Evolutionary conservation across 2,113 vertebrate species (phyloP).

Genomic region (Pycnonotus jocosus): DNA sequence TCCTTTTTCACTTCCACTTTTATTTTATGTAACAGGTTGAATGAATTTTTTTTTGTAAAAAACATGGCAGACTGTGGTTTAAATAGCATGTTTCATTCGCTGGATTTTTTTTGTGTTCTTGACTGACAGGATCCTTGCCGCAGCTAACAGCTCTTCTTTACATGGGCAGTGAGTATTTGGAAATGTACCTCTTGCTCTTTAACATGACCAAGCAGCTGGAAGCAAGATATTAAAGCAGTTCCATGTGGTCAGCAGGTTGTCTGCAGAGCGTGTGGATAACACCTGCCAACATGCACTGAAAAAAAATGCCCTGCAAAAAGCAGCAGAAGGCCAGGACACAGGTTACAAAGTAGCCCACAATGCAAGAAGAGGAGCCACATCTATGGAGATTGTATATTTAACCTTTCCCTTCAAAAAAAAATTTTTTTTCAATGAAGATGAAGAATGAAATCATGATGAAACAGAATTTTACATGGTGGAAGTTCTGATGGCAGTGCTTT

Average conservation of each 20-base stretch:
- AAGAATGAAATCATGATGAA: background rate
- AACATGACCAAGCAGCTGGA: background rate
- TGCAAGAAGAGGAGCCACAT: background rate
- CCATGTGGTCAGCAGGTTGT: background rate
- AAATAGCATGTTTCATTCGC: background rate
- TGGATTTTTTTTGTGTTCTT: background rate
- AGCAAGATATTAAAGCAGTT: background rate
- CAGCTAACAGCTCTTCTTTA: background rate
- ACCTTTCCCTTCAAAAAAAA: background rate
- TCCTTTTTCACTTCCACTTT: background rate
- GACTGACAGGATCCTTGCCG: background rate
- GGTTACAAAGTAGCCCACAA: background rate
- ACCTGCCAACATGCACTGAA: background rate
- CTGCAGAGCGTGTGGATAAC: background rate
- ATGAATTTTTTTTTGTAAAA: background rate
- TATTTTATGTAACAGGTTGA: background rate
- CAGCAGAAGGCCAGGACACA: background rate
- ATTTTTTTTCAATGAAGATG: background rate
- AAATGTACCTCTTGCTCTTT: slow-evolving; percentile 1
- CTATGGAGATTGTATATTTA: background rate
- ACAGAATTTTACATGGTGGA: background rate
- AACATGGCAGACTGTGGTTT: background rate
- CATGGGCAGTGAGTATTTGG: background rate
- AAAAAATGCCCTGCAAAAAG: background rate
- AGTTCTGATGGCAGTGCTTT: background rate